Evolutionary conservation across 2,113 vertebrate species (phyloP), one percentile per base, ranked within the genome.

Genomic region (Centropus bengalensis): DNA sequence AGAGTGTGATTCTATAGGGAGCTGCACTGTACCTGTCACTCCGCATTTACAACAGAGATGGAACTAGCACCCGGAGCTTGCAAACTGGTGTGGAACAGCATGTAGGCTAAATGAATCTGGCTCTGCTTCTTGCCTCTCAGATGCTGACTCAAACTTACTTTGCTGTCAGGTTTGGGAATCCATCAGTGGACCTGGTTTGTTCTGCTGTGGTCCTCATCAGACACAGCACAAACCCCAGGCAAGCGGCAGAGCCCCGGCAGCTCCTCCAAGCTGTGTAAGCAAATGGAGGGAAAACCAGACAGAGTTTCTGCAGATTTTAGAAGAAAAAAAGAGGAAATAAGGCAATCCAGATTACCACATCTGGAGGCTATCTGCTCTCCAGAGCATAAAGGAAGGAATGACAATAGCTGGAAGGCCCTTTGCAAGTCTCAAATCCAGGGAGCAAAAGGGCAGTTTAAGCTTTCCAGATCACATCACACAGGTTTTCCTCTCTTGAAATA

Each of bases 181-280:
- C 6, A 6, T 9, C 81, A 62, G 70, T 5, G 5, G 63, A 82
- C 11, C 40, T 19, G 6, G 14, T 28, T 71, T 10, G 12, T 45
- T 66, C 36, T 38, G 23, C 40, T 6, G 13, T 1, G 4, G 78
- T 40, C 70, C 70, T 47, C 58, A 62, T 12, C 73, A 66, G 38
- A 73, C 3, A 2, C 0, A 6, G 63, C 1, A 0, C 19, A 28
- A 54, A 83, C 4, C 6, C 36, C 11, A 5, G 49, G 69, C 68
- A 76, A 0, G 1, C 52, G 56, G 74, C 79, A 58, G 79, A 93
- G 79, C 78, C 58, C 55, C 64, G 54, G 42, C 42, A 42, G 54
- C 8, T 81, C 42, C 69, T 91, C 54, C 59, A n/a, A 73, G 54
- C 47, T 20, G 10, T 18, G 23, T 19, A 58, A 73, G 54, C 3